Percentiles rank a stretch among this genome's conserved stretches.
phyloP scores from a whole-genome alignment of 92 coral and sea anemone genomes.

The Palythoa caribaeorum region DNA sequence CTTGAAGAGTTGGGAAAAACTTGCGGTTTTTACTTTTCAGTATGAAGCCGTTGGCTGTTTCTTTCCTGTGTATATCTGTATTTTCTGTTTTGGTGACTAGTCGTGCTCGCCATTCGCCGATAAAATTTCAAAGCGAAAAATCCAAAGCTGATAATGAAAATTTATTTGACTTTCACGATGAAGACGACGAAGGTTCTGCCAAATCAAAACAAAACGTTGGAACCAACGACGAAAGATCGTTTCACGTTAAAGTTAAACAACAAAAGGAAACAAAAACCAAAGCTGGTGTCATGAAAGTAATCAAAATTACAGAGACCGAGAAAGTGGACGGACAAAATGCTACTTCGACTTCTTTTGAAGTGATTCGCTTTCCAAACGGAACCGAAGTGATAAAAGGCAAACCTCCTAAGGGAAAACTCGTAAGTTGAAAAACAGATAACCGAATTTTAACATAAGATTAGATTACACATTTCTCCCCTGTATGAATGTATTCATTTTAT shows the following conservation, averaged over 20 bases:
- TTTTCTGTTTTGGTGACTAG: neutral
- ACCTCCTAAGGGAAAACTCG: constrained; percentile 12
- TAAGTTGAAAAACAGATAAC: neutral
- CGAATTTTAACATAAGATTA: neutral
- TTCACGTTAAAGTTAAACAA: constrained; percentile 29
- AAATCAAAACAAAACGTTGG: constrained; percentile 14
- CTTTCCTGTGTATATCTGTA: constrained; percentile 5
- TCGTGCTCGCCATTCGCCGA: neutral
- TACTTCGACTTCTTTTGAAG: constrained; percentile 26
- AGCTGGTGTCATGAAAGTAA: constrained; percentile 29
- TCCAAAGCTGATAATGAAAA: neutral
- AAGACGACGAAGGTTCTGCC: neutral
- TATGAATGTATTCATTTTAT: neutral
- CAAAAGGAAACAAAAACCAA: constrained; percentile 27
- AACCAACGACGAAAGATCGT: constrained; percentile 5
- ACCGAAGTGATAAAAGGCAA: constrained; percentile 37
- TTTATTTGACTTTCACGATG: neutral
- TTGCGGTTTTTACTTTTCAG: neutral
- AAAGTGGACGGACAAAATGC: constrained; percentile 35
- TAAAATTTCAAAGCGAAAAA: neutral
- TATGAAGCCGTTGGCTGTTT: constrained; percentile 5
- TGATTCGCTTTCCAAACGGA: constrained; percentile 41
- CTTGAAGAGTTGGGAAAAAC: neutral
- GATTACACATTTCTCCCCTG: neutral
- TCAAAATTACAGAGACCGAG: constrained; percentile 34